Base-by-base conservation (phyloP, 2,888 invertebrate species). In the Dromius quadrimaculatus region DNA sequence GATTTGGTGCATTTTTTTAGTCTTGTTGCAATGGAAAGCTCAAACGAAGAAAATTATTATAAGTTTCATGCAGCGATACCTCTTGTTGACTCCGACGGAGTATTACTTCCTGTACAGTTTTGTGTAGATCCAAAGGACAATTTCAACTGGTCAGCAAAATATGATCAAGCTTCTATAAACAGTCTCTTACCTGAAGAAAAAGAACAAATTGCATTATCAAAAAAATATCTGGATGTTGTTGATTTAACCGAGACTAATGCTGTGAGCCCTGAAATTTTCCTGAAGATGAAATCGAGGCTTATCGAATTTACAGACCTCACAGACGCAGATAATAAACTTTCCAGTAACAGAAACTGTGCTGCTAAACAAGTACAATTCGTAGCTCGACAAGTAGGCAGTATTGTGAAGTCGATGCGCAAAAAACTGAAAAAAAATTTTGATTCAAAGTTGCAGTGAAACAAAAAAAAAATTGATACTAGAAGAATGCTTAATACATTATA, bases 1-100 rank as follows among this genome's bases (percentile, higher is more conserved):
- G 94, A 95, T 80, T 92, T 93, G 64, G 94, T 93, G 0, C 94
- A 95, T 80, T 95, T 95, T 84, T 93, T 94, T 0, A 93, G 94
- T 0, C 83, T 95, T 1, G 94, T 94, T 17, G 89, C 90, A 0
- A 91, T 92, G 83, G 90, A 92, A 76, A 86, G 85, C 13, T 85
- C 85, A 3, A 85, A 84, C 2, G 84, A 83, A 15, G 85, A 84
- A 2, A 86, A 87, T 0, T 81, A 86, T 36, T 79, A 81, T 34
- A 79, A 79, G 54, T n/a, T n/a, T n/a, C 73, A 74, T 6, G 73
- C 78, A 73, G 83, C 86, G 11, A 90, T 93, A 74, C 94, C 94
- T 5, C 79, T 95, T 13, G 90, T 91, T 13, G 93, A 93, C 80
- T 87, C 87, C 1, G 87, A 87, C 11, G 89, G 89, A 11, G 88